These are phyloP conservation scores for Aurelia sp. DNA, from an alignment of 30 jellyfish, hydroid and myxozoan species.

Conservation along the genomic window DNA sequence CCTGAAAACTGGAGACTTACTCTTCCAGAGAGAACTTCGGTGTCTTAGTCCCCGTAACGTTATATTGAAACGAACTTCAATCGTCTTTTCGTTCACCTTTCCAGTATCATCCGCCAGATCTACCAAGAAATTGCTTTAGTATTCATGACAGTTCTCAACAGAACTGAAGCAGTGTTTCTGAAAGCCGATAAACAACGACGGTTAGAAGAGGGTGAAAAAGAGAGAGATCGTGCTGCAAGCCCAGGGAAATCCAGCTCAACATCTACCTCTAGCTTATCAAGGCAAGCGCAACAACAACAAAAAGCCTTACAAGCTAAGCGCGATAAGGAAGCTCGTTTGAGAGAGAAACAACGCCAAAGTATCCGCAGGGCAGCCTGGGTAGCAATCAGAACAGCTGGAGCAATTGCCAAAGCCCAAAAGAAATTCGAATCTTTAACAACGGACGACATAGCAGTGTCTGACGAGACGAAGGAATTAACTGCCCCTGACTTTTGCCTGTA, in stretches of 20 bases:
- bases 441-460: conserved; percentile 49
- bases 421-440: conserved; percentile 62
- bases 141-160: conserved; percentile 14
- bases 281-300: conserved; percentile 53
- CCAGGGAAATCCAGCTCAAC: conserved; percentile 51
- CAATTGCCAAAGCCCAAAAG: conserved; percentile 82
- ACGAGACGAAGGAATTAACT: conserved; percentile 16
- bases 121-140: conserved; percentile 71
- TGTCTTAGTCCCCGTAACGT: no score
- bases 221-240: conserved; percentile 16
- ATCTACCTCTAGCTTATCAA: conserved; percentile 5
- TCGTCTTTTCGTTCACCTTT: not conserved
- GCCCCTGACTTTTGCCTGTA: conserved; percentile 47
- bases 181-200: conserved; percentile 58
- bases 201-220: conserved; percentile 47
- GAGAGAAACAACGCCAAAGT: conserved; percentile 65
- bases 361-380: conserved; percentile 83
- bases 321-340: conserved; percentile 58
- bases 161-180: conserved; percentile 27
- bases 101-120: conserved; percentile 69
- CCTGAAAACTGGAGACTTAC: no score
- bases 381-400: conserved; percentile 81
- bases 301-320: conserved; percentile 58
- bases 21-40: no score
- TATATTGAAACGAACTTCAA: no score